Percentiles rank a stretch among this genome's conserved stretches.
Evolutionary conservation across 2,888 invertebrate species (phyloP).

Genomic region (Magallana nippona): DNA sequence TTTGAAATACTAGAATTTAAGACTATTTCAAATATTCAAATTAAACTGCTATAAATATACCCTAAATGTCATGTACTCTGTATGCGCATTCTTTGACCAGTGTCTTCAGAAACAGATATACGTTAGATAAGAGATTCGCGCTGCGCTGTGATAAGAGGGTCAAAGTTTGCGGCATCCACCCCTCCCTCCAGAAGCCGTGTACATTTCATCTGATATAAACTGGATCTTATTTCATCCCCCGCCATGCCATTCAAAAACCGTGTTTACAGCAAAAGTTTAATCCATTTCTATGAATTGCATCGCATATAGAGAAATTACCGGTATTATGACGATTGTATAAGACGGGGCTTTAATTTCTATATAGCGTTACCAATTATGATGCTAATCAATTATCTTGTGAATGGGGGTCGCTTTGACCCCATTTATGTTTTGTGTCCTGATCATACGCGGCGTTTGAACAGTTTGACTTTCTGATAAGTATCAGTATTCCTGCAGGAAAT

Average conservation of each 20-base stretch:
- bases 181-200: not conserved
- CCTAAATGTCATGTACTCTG: not conserved
- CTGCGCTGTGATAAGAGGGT: not conserved
- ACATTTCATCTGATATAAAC: slow-evolving; percentile 9
- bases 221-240: slow-evolving; percentile 3
- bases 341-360: slow-evolving; percentile 15
- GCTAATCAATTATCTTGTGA: slow-evolving; percentile 5
- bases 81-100: not conserved
- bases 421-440: not conserved
- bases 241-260: not conserved
- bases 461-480: slow-evolving; percentile 29
- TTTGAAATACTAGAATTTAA: not conserved
- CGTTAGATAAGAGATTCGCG: not conserved
- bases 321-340: slow-evolving; percentile 16
- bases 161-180: not conserved
- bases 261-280: slow-evolving; percentile 33
- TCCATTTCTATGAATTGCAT: slow-evolving; percentile 24
- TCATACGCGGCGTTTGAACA: not conserved
- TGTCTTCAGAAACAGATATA: slow-evolving; percentile 21
- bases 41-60: slow-evolving; percentile 19
- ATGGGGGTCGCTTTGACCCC: not conserved
- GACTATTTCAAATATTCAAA: slow-evolving; percentile 3
- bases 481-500: not conserved
- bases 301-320: slow-evolving; percentile 17
- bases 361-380: slow-evolving; percentile 26